phyloP scores from a whole-genome alignment of 2,888 invertebrate genomes.

The Venustoraphidia nigricollis region DNA sequence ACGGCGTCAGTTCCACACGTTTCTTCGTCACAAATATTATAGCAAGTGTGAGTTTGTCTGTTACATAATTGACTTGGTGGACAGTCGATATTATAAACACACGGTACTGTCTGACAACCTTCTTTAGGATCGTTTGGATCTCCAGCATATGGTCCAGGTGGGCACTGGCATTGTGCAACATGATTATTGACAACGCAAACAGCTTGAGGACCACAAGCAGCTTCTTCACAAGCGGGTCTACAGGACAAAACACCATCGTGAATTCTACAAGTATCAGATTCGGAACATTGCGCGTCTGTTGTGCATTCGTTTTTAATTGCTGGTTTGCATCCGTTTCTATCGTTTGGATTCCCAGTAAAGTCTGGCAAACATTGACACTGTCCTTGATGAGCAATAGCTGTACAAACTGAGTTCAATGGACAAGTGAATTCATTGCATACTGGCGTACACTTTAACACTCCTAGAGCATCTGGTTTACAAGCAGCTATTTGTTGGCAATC shows the following conservation, averaged over 20 bases:
- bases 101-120: slow-evolving; percentile 68
- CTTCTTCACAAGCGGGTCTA: slow-evolving; percentile 58
- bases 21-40: slow-evolving; percentile 64
- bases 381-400: slow-evolving; percentile 54
- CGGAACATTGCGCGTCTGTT: slow-evolving; percentile 67
- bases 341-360: slow-evolving; percentile 79
- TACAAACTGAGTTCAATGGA: slow-evolving; percentile 67
- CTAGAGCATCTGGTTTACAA: slow-evolving; percentile 70
- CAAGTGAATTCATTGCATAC: slow-evolving; percentile 72
- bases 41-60: slow-evolving; percentile 65
- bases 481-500: slow-evolving; percentile 57
- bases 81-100: slow-evolving; percentile 76
- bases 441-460: slow-evolving; percentile 66
- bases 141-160: slow-evolving; percentile 72
- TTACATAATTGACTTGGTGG: slow-evolving; percentile 67
- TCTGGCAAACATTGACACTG: slow-evolving; percentile 73
- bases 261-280: slow-evolving; percentile 62
- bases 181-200: slow-evolving; percentile 82
- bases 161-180: slow-evolving; percentile 78
- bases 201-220: slow-evolving; percentile 72
- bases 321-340: slow-evolving; percentile 70
- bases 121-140: slow-evolving; percentile 62
- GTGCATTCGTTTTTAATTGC: slow-evolving; percentile 59
- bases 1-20: slow-evolving; percentile 78
- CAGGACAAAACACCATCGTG: slow-evolving; percentile 48